These are phyloP conservation scores for Drosophila ercepeae DNA, from an alignment of 1,140 invertebrate species.

Conservation along the genomic window DNA sequence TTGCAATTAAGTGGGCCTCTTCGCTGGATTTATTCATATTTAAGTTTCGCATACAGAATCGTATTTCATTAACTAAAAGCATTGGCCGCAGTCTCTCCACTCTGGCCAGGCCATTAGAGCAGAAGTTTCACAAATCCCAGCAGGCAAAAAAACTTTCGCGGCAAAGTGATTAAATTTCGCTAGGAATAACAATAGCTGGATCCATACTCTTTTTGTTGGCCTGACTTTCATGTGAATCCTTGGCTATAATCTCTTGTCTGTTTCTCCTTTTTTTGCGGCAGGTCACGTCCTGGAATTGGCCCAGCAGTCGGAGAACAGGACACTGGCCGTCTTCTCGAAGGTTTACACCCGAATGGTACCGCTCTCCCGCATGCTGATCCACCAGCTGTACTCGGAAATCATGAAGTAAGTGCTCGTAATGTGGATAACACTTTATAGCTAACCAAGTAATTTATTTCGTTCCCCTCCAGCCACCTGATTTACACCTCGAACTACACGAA, in stretches of 20 bases:
- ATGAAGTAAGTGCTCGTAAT: constrained; percentile 84
- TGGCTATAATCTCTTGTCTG: not conserved
- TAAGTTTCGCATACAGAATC: constrained; percentile 47
- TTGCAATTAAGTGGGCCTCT: constrained; percentile 9
- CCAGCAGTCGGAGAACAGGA: constrained; percentile 91
- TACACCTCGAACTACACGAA: constrained; percentile 71
- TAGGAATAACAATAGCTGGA: constrained; percentile 42
- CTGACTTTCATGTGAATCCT: constrained; percentile 9
- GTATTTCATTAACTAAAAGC: constrained; percentile 80
- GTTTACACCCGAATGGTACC: constrained; percentile 89
- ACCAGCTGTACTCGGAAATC: constrained; percentile 89
- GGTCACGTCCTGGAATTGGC: constrained; percentile 90
- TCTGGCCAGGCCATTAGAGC: constrained; percentile 65
- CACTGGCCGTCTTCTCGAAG: constrained; percentile 89
- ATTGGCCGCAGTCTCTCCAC: not conserved
- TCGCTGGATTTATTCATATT: constrained; percentile 29
- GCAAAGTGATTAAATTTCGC: constrained; percentile 75
- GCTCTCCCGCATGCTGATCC: constrained; percentile 87
- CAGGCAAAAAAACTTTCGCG: constrained; percentile 28
- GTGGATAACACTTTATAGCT: not conserved
- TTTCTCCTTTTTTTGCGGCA: constrained; percentile 83
- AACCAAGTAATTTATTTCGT: not conserved
- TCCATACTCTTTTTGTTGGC: constrained; percentile 13
- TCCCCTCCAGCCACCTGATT: constrained; percentile 54
- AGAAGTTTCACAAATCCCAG: constrained; percentile 49